These are phyloP conservation scores for Macropodus opercularis DNA, from an alignment of 2,797 vertebrate genomes.

Conservation along the genomic window DNA sequence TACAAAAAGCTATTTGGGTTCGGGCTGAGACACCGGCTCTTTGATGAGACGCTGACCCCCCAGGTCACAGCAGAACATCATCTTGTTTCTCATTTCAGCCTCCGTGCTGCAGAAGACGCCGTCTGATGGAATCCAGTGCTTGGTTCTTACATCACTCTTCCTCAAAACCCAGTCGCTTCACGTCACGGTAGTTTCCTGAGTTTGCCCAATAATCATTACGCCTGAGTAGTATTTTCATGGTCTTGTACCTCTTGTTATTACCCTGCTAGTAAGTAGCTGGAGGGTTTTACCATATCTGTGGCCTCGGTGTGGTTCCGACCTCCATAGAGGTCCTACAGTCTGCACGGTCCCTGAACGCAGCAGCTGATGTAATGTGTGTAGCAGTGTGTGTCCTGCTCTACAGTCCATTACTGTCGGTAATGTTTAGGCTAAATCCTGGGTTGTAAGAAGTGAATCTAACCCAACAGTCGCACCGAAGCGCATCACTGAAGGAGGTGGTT, in stretches of 20 bases:
- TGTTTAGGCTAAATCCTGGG: too few relatives aligned
- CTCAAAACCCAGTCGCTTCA: not conserved
- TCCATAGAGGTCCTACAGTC: too few relatives aligned
- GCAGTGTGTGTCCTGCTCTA: too few relatives aligned
- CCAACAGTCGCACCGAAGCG: too few relatives aligned
- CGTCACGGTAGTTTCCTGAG: not conserved
- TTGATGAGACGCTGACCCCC: slow-evolving; percentile 22
- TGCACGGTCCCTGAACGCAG: too few relatives aligned
- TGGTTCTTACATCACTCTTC: not conserved
- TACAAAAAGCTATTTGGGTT: slow-evolving; percentile 34
- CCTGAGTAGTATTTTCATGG: not conserved
- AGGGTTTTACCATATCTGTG: too few relatives aligned
- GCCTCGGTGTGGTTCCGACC: too few relatives aligned
- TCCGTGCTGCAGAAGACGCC: slow-evolving; percentile 20
- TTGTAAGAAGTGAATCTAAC: too few relatives aligned
- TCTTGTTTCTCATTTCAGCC: slow-evolving; percentile 31
- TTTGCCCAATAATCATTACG: not conserved
- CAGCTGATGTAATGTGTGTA: too few relatives aligned
- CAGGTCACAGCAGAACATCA: slow-evolving; percentile 19
- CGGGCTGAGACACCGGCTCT: slow-evolving; percentile 15
- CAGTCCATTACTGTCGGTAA: too few relatives aligned
- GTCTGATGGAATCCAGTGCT: slow-evolving; percentile 15
- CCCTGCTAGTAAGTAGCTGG: too few relatives aligned
- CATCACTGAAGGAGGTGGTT: too few relatives aligned
- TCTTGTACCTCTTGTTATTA: not conserved